A percentile compares a stretch with the other conserved stretches of the same genome.
These are phyloP conservation scores for Choloepus hoffmanni DNA, from an alignment of 2,113 vertebrate species.

Conservation along the genomic window DNA sequence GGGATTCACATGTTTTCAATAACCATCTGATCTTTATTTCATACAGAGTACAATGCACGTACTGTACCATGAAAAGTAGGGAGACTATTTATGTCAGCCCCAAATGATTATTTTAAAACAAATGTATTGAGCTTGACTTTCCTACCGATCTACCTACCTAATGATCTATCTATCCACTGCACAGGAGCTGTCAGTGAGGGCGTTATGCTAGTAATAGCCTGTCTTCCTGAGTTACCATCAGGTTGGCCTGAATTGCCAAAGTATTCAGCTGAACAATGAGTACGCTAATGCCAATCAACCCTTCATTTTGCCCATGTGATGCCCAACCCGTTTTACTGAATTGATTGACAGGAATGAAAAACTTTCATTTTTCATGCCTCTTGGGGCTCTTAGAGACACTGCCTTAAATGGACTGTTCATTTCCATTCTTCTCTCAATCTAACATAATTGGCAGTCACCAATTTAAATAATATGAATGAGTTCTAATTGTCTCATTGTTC, in stretches of 20 bases:
- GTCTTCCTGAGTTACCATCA: neutral
- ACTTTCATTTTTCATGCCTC: slow-evolving; percentile 3
- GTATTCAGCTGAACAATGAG: neutral
- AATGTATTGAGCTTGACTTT: slow-evolving; percentile 64
- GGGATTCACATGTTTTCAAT: slow-evolving; percentile 76
- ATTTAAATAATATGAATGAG: neutral
- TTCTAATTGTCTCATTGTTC: neutral
- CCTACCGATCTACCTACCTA: slow-evolving; percentile 50
- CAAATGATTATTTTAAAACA: slow-evolving; percentile 64
- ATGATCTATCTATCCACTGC: neutral
- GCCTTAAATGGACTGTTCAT: neutral
- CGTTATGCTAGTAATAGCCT: neutral
- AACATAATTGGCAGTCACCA: neutral
- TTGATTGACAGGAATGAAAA: neutral
- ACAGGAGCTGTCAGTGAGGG: neutral
- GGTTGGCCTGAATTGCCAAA: neutral
- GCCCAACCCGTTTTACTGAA: neutral
- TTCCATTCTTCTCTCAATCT: neutral
- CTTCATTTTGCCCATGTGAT: neutral
- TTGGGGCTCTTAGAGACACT: slow-evolving; percentile 3
- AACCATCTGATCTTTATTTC: slow-evolving; percentile 59
- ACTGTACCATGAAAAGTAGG: slow-evolving; percentile 60
- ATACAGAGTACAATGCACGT: slow-evolving; percentile 45
- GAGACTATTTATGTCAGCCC: slow-evolving; percentile 54
- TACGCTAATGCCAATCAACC: neutral